Percentiles rank a stretch among this genome's conserved stretches.
phyloP scores from a whole-genome alignment of 2,797 vertebrate genomes.

The Lateolabrax maculatus region DNA sequence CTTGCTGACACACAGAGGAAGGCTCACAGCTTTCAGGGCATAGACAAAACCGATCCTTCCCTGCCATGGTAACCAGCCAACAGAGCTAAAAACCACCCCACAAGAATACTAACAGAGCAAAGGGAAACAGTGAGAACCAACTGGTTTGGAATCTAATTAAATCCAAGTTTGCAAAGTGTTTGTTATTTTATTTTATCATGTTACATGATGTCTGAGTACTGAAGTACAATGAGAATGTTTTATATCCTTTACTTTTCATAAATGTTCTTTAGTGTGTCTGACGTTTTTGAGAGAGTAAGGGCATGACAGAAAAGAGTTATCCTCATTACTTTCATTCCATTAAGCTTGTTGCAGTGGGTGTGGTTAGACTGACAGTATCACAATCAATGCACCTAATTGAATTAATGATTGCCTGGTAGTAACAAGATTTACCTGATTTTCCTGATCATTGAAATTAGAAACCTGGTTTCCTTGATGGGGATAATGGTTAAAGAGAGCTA shows the following conservation, averaged over 20 bases:
- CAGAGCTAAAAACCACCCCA: constrained; percentile 1
- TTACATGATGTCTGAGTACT: not conserved
- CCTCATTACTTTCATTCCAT: not conserved
- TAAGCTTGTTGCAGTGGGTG: not conserved
- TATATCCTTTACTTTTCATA: not conserved
- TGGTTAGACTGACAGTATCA: not conserved
- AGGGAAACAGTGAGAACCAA: constrained; percentile 11
- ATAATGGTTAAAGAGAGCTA: not conserved
- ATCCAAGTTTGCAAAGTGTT: too few relatives aligned
- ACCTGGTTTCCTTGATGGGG: not conserved
- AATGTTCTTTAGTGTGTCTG: not conserved
- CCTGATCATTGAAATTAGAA: not conserved
- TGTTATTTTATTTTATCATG: not conserved
- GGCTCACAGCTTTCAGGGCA: constrained; percentile 56
- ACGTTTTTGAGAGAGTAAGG: not conserved
- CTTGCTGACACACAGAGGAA: constrained; percentile 62
- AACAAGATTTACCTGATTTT: not conserved
- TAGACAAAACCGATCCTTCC: constrained; percentile 16
- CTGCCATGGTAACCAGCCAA: constrained; percentile 61
- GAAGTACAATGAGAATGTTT: not conserved
- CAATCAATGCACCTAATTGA: not conserved
- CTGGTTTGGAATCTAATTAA: not conserved
- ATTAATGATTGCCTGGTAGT: not conserved
- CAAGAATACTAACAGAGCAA: constrained; percentile 49
- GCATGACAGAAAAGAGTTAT: not conserved